Conservation (phyloP, 2,888 invertebrate genomes). For the Parnassius mnemosyne region DNA sequence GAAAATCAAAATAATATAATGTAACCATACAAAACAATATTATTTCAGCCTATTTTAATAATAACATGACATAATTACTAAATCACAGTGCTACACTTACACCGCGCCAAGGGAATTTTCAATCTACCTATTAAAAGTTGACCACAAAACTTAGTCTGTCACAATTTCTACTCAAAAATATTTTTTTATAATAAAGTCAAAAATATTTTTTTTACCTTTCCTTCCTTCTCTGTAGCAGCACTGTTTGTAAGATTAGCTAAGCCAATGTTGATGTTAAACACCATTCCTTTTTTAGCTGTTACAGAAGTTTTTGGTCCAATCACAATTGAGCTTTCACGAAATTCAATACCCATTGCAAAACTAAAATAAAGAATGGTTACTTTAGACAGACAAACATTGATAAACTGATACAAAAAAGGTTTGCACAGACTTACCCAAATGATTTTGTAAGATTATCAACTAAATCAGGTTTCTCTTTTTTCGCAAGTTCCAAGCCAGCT, state of each 20-base stretch:
- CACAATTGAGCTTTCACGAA: constrained; percentile 95
- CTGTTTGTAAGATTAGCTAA: constrained; percentile 91
- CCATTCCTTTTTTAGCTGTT: constrained; percentile 94
- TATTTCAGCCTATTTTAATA: no score
- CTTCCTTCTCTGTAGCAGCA: constrained; percentile 91
- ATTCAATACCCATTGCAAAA: constrained; percentile 99
- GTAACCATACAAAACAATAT: no score
- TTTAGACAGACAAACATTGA: not conserved
- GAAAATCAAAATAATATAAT: no score
- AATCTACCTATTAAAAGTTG: no score
- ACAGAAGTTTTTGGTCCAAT: constrained; percentile 94
- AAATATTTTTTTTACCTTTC: constrained; percentile 78
- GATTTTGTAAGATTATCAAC: constrained; percentile 95
- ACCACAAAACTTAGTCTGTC: no score
- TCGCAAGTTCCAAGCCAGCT: constrained; percentile 88
- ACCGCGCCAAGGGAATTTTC: no score
- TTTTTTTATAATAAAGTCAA: not conserved
- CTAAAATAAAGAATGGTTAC: constrained; percentile 53
- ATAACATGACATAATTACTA: no score
- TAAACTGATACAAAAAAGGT: not conserved
- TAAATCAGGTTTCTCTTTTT: constrained; percentile 91
- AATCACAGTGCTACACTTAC: no score
- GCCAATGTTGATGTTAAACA: constrained; percentile 97
- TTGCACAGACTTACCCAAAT: constrained; percentile 84
- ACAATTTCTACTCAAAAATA: no score